Percentiles rank a stretch among this genome's conserved stretches.
Conservation (phyloP, 2,797 vertebrate genomes). For the Gallinago stenura region DNA sequence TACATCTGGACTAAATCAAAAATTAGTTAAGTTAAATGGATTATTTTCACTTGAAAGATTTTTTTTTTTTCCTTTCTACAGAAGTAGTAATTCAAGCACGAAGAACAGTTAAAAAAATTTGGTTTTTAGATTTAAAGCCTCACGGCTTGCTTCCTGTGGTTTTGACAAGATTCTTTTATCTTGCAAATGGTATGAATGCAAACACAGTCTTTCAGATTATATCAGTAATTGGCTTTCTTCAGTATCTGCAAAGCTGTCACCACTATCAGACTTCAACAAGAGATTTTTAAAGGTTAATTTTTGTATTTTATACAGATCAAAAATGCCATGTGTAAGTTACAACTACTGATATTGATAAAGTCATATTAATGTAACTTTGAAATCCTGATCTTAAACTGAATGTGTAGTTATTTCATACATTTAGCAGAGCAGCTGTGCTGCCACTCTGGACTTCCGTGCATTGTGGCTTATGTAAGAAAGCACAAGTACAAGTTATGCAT, state of each 20-base stretch:
- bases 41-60: neutral
- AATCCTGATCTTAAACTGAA: neutral
- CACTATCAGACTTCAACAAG: neutral
- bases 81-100: neutral
- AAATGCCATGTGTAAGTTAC: neutral
- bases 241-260: neutral
- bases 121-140: neutral
- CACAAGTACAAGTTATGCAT: neutral
- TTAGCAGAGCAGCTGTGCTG: neutral
- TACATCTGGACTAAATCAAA: neutral
- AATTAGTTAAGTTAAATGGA: neutral
- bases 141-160: neutral
- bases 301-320: fast-evolving
- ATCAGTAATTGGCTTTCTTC: neutral
- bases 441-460: neutral
- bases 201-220: neutral
- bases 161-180: neutral
- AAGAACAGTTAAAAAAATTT: neutral
- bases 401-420: neutral
- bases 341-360: neutral
- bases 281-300: neutral
- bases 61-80: neutral
- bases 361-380: neutral
- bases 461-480: neutral
- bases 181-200: neutral